Evolutionary conservation across 2,888 invertebrate species (phyloP).

Genomic region (Elmis aenea): DNA sequence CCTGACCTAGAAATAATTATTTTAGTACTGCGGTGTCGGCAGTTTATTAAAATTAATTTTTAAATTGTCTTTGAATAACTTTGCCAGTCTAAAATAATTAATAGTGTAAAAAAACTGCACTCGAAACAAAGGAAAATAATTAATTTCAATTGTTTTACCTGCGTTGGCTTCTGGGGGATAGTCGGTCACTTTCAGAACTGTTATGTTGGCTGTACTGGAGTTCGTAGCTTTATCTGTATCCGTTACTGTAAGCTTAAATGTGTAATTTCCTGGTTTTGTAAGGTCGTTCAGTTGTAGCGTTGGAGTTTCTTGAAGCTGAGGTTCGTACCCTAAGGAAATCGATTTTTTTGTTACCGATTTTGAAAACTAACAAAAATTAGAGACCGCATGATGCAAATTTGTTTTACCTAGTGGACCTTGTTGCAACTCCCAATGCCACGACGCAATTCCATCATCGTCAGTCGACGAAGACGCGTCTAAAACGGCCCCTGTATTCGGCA

Average conservation of each 20-base stretch:
- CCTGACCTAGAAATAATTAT: conserved; percentile 57
- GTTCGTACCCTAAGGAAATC: conserved; percentile 61
- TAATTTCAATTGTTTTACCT: too few species aligned
- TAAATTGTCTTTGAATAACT: background rate
- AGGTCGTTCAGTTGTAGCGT: conserved; percentile 82
- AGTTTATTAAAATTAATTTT: background rate
- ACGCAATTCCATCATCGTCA: conserved; percentile 79
- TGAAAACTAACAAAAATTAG: background rate
- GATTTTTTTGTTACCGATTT: background rate
- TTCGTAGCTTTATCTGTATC: conserved; percentile 86
- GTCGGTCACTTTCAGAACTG: conserved; percentile 84
- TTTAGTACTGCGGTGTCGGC: conserved; percentile 2
- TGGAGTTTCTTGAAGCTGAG: conserved; percentile 70
- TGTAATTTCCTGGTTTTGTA: conserved; percentile 81
- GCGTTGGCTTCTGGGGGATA: conserved; percentile 96
- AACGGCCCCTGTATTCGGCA: conserved; percentile 85
- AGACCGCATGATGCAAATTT: too few species aligned
- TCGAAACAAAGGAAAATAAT: conserved; percentile 6
- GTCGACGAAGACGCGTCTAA: conserved; percentile 66
- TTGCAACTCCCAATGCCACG: conserved; percentile 90
- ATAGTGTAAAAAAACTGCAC: too few species aligned
- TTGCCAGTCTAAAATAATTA: too few species aligned
- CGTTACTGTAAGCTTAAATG: conserved; percentile 84
- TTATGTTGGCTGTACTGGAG: conserved; percentile 81
- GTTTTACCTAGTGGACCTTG: conserved; percentile 67